Conservation (phyloP, 2,797 vertebrate genomes). For the Thamnophis elegans region DNA sequence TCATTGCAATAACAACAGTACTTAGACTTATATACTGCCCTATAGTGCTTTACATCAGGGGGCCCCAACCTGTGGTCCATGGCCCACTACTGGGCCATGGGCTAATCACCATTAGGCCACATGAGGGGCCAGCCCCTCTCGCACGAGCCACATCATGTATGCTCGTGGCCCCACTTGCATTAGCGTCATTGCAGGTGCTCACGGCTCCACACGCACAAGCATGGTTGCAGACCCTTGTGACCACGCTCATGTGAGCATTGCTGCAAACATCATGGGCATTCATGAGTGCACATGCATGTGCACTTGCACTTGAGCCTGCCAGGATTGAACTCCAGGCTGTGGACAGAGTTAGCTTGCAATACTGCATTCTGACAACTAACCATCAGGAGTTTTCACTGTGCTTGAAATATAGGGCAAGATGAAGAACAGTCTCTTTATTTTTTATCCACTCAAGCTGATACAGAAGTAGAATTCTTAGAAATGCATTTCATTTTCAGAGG, state of each 20-base stretch:
- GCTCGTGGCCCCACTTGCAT: too few relatives aligned
- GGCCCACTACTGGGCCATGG: not conserved
- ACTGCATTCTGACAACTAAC: not conserved
- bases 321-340: not conserved
- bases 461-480: not conserved
- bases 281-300: too few relatives aligned
- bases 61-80: not conserved
- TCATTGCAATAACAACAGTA: not conserved
- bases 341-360: not conserved
- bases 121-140: too few relatives aligned
- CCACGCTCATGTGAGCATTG: too few relatives aligned
- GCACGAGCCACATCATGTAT: too few relatives aligned
- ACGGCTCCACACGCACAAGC: rapidly evolving
- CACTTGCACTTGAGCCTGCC: not conserved
- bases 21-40: not conserved
- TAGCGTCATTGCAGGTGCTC: not conserved
- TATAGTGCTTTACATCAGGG: not conserved
- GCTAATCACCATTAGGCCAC: not conserved
- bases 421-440: not conserved
- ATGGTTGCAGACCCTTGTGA: too few relatives aligned
- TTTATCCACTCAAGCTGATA: not conserved
- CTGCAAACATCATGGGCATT: too few relatives aligned
- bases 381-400: too few relatives aligned
- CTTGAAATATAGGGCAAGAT: not conserved
- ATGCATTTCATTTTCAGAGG: not conserved